Base-by-base conservation (phyloP, 2,113 vertebrate genomes). In the Mirounga angustirostris region DNA sequence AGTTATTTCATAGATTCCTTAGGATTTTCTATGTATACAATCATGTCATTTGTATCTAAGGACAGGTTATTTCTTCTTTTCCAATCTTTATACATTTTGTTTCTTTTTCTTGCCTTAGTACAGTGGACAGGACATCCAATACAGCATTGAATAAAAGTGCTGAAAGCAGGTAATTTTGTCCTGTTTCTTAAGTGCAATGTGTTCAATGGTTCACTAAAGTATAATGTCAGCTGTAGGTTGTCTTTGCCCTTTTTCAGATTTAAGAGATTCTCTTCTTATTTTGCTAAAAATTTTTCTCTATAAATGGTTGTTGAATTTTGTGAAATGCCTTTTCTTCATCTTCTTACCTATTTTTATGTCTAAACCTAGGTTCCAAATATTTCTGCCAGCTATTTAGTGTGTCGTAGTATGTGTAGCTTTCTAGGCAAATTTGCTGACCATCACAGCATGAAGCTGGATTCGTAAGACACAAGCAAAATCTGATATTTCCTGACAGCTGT, bases 401-500 rank as follows among this genome's bases (percentile, higher is more conserved):
- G 12, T 52, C 74, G 50, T 97, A 26, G 78, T 58, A 73, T 9
- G 15, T 67, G 28, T 83, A 50, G 33, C 33, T 83, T 82, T 52
- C 2, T 10, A 43, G 59, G 24, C 22, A 83, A 73, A 46, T 86
- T 85, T 96, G 69, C 14, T 91, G 73, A 93, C 50, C 40, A 61
- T 19, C 50, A 36, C 50, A 65, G 24, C 16, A 33, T 80, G 74
- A 92, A 67, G 65, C 52, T 89, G 91, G 6, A 69, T 59, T 56
- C 81, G 19, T 22, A 58, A 30, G 28, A 74, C 7, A 65, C 16
- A 52, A 56, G 40, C 56, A 15, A 89, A 94, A 73, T 79, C 80
- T 74, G 73, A 50, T 63, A 56, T 85, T 95, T 96, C 78, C 82
- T 91, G 83, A 85, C 79, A 82, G 71, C 78, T 96, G 46, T 89